phyloP scores from a whole-genome alignment of 1,140 invertebrate genomes.

The Melitaea cinxia region DNA sequence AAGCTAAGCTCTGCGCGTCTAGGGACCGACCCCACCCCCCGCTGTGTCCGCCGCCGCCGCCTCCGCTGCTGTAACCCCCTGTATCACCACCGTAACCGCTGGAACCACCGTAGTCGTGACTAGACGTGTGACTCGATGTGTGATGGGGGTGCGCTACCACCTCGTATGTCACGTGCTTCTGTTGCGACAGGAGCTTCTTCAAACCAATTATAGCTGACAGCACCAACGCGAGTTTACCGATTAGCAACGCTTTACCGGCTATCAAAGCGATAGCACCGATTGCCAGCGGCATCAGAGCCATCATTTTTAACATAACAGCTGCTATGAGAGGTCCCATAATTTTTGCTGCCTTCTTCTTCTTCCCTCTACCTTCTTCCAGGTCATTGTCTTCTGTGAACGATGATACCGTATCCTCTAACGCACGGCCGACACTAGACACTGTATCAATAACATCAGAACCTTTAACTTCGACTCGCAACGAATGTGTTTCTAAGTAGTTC shows the following conservation, averaged over 20 bases:
- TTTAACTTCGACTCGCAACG: constrained; percentile 91
- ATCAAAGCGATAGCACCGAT: constrained; percentile 91
- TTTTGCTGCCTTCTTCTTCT: constrained; percentile 91
- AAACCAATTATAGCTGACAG: constrained; percentile 91
- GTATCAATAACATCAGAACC: constrained; percentile 91
- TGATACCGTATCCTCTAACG: constrained; percentile 87
- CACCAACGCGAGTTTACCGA: constrained; percentile 92
- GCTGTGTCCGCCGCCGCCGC: constrained; percentile 80
- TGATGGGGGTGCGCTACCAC: constrained; percentile 92
- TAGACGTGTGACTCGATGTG: constrained; percentile 84
- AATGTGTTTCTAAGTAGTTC: constrained; percentile 89
- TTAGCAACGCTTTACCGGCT: constrained; percentile 91
- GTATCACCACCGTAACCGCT: constrained; percentile 79
- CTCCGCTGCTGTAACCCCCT: constrained; percentile 81
- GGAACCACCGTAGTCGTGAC: constrained; percentile 84
- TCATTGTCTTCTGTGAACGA: constrained; percentile 83
- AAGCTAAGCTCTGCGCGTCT: constrained; percentile 88
- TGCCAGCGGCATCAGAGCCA: constrained; percentile 88
- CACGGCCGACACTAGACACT: constrained; percentile 88
- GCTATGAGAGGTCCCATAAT: constrained; percentile 89
- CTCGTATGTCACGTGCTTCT: constrained; percentile 92
- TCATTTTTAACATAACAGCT: constrained; percentile 88
- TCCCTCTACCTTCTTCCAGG: constrained; percentile 86
- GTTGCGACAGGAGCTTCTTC: constrained; percentile 88
- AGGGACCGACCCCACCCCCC: constrained; percentile 87